A percentile compares a stretch with the other conserved stretches of the same genome.
Conservation (phyloP, 1,140 invertebrate species). For the Rhopalosiphum maidis region DNA sequence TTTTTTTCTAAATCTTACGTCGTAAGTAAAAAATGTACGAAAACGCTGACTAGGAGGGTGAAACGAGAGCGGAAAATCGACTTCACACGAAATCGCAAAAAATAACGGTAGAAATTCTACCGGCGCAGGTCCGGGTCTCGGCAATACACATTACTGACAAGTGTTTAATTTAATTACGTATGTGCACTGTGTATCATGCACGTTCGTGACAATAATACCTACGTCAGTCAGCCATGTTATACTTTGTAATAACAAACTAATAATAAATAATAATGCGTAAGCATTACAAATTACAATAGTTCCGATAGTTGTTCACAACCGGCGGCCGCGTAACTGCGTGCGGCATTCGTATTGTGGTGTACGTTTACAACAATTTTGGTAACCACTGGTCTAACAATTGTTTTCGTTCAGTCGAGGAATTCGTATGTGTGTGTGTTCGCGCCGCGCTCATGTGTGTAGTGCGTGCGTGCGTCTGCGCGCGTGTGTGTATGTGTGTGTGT, state of each 20-base stretch:
- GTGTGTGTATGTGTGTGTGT: neutral
- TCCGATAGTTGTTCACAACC: neutral
- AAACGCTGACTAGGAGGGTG: neutral
- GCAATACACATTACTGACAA: neutral
- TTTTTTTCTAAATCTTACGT: neutral
- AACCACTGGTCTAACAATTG: constrained; percentile 47
- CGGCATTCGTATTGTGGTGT: neutral
- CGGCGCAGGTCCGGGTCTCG: neutral
- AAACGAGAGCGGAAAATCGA: neutral
- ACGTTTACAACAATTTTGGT: neutral
- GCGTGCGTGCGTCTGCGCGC: neutral
- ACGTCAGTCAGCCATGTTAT: neutral
- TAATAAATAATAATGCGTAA: neutral
- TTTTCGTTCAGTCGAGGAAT: constrained; percentile 43
- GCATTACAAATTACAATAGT: neutral
- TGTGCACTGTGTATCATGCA: neutral
- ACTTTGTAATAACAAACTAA: neutral
- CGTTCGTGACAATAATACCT: neutral
- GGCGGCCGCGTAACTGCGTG: neutral
- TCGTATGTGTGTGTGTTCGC: neutral
- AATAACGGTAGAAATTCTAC: neutral
- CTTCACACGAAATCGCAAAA: neutral
- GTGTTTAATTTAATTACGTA: neutral
- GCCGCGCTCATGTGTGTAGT: neutral
- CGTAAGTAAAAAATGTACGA: neutral